Percentiles rank a stretch among this genome's conserved stretches.
Conservation (phyloP, 2,797 vertebrate genomes). For the Brachyalestes nurse region DNA sequence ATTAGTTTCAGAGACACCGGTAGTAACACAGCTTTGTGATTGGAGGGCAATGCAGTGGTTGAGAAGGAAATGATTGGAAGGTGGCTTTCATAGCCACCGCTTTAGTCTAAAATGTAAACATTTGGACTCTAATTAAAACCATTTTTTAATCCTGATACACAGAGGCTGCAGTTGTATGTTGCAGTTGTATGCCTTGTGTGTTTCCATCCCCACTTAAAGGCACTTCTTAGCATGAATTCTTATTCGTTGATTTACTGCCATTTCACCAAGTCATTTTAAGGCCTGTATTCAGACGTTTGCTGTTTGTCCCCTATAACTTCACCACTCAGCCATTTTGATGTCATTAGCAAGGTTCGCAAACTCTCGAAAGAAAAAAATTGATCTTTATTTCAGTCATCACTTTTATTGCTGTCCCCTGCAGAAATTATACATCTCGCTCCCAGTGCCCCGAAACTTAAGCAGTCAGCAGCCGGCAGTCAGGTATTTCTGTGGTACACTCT, state of each 20-base stretch:
- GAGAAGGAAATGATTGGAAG: not conserved
- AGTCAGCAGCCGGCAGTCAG: not conserved
- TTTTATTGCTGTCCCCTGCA: not conserved
- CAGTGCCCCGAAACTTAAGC: not conserved
- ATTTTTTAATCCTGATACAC: too few relatives aligned
- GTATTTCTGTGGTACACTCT: not conserved
- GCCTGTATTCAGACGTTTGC: not conserved
- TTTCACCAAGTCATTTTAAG: not conserved
- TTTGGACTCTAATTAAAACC: too few relatives aligned
- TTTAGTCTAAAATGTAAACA: not conserved
- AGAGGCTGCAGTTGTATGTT: not conserved
- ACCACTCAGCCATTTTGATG: not conserved
- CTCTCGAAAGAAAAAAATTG: not conserved
- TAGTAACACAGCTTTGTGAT: not conserved
- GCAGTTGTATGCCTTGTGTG: not conserved
- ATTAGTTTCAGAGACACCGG: not conserved
- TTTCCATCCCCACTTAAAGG: not conserved
- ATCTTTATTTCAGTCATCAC: conserved; percentile 3
- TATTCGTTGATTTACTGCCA: not conserved
- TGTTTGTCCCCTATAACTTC: not conserved
- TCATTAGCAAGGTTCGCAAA: not conserved
- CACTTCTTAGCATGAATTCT: not conserved
- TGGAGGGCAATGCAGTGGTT: not conserved
- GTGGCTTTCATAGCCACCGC: not conserved
- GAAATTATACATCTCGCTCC: not conserved